Conservation (phyloP, 2,888 invertebrate species). For the Deroplatys truncata region DNA sequence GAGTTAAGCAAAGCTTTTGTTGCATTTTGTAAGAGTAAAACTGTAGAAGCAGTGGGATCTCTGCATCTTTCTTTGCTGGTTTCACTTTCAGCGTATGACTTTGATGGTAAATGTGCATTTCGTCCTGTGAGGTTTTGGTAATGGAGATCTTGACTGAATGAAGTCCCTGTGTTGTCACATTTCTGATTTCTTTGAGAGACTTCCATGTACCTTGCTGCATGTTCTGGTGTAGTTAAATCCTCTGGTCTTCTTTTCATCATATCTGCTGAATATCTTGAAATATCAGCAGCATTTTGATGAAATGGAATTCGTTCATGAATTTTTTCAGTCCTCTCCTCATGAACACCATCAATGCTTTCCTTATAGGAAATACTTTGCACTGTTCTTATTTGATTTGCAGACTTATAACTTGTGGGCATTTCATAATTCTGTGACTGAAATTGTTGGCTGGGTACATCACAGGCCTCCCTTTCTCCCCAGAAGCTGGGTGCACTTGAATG, state of each 20-base stretch:
- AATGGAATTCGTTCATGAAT: not conserved
- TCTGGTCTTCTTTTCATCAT: not conserved
- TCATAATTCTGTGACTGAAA: not conserved
- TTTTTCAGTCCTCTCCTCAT: not conserved
- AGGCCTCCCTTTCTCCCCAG: not conserved
- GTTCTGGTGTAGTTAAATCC: not conserved
- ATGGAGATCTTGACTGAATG: not conserved
- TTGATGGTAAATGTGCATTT: not conserved
- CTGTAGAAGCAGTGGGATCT: not conserved
- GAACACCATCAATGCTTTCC: not conserved
- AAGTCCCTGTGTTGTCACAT: not conserved
- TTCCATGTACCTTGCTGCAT: not conserved
- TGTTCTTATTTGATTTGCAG: not conserved
- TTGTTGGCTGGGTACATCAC: not conserved
- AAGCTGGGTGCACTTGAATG: not conserved
- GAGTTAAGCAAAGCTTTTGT: not conserved
- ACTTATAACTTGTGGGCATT: not conserved
- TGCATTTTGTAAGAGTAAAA: not conserved
- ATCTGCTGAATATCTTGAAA: not conserved
- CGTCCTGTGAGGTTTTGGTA: not conserved
- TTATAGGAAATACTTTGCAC: not conserved
- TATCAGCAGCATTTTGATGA: not conserved
- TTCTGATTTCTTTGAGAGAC: not conserved
- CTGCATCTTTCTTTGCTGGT: not conserved
- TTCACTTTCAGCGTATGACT: not conserved